Conservation (phyloP, 2,888 invertebrate species). For the Meteorus cinctellus region DNA sequence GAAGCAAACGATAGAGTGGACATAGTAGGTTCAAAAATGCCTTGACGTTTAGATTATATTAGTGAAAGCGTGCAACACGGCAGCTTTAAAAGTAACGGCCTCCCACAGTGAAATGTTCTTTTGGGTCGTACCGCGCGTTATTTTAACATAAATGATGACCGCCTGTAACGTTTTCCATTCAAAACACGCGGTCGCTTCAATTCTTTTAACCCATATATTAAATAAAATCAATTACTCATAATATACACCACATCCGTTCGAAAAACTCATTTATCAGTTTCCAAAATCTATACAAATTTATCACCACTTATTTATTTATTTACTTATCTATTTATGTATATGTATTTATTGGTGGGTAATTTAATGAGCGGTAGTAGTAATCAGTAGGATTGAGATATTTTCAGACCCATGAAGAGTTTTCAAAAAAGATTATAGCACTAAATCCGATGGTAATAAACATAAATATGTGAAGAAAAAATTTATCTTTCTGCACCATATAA, state of each 20-base stretch:
- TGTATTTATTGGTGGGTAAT: background rate
- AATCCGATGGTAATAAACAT: background rate
- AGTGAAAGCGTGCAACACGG: constrained; percentile 63
- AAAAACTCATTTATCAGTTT: background rate
- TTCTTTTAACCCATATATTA: constrained; percentile 10
- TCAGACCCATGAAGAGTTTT: background rate
- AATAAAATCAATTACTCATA: constrained; percentile 8
- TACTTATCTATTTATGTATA: background rate
- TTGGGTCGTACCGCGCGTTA: constrained; percentile 14
- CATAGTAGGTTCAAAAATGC: constrained; percentile 16
- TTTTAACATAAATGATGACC: constrained; percentile 20
- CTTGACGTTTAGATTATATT: constrained; percentile 45
- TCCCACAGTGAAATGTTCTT: constrained; percentile 23
- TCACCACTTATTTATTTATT: background rate
- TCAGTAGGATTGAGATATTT: background rate
- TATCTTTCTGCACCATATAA: background rate
- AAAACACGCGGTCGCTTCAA: constrained; percentile 15
- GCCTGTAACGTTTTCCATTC: constrained; percentile 19
- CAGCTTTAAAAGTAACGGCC: constrained; percentile 21
- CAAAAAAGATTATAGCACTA: background rate
- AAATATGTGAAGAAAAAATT: background rate
- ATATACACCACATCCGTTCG: background rate
- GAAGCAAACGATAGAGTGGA: background rate
- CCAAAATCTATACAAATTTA: background rate
- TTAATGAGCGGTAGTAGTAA: background rate